Conservation (phyloP, 1,140 invertebrate genomes). For the Trachelipus rathkii region DNA sequence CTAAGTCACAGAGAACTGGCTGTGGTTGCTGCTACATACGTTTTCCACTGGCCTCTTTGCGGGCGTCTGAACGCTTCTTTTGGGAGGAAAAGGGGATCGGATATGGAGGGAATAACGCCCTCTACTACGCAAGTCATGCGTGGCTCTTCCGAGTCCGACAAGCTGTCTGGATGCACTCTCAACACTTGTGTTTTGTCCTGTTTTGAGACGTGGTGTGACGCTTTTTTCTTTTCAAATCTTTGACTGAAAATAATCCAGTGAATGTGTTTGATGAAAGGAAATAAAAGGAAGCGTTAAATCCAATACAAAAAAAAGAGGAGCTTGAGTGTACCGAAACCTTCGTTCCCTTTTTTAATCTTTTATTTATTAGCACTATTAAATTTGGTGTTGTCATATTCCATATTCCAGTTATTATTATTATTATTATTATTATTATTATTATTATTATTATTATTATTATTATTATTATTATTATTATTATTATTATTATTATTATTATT, state of each 20-base stretch:
- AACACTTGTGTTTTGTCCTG: constrained; percentile 3
- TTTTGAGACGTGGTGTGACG: not conserved
- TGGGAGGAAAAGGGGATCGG: not conserved
- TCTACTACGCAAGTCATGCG: constrained; percentile 5
- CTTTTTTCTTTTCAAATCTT: not conserved
- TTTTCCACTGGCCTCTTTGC: not conserved
- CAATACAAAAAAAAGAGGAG: no score
- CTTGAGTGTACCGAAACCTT: no score
- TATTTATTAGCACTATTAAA: no score
- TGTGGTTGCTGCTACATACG: not conserved
- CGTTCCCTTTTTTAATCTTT: no score
- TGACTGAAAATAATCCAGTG: not conserved
- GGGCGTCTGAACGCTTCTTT: not conserved
- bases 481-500: no score
- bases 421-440: no score
- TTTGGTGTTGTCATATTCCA: no score
- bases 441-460: no score
- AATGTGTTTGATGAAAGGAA: not conserved
- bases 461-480: no score
- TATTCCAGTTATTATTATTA: no score
- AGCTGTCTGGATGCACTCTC: not conserved
- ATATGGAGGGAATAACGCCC: not conserved
- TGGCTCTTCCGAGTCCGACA: not conserved
- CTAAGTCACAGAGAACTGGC: not conserved
- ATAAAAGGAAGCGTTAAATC: no score